Percentiles rank a stretch among this genome's conserved stretches.
Evolutionary conservation across 1,140 invertebrate genomes (phyloP).

Genomic region (Zaprionus davidi): DNA sequence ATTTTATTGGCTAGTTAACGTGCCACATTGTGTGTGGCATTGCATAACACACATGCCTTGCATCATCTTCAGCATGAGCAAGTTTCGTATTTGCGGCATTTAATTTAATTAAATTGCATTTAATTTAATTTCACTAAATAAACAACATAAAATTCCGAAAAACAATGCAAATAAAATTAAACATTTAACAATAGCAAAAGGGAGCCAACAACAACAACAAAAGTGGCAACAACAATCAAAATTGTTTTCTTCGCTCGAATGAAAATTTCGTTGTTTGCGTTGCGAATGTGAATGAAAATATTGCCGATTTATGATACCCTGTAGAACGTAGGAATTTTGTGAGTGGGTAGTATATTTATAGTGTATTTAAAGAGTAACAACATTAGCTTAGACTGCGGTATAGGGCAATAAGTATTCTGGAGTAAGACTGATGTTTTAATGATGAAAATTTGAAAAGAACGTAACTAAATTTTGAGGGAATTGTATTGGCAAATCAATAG

Average conservation of each 20-base stretch:
- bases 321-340: neutral
- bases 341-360: neutral
- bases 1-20: slow-evolving; percentile 17
- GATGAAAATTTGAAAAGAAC: too few species aligned
- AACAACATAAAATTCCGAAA: slow-evolving; percentile 48
- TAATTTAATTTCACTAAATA: slow-evolving; percentile 71
- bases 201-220: neutral
- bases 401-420: too few species aligned
- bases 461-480: too few species aligned
- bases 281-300: slow-evolving; percentile 11
- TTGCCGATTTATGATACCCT: slow-evolving; percentile 19
- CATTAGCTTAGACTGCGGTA: neutral
- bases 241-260: slow-evolving; percentile 40
- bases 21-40: slow-evolving; percentile 8
- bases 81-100: slow-evolving; percentile 49
- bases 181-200: slow-evolving; percentile 37
- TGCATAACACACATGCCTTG: slow-evolving; percentile 1
- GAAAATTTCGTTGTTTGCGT: slow-evolving; percentile 20
- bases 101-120: slow-evolving; percentile 75
- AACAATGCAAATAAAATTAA: slow-evolving; percentile 20
- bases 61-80: slow-evolving; percentile 19
- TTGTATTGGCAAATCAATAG: too few species aligned
- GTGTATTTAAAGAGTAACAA: neutral
- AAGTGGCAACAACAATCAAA: neutral
- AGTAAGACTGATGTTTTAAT: too few species aligned